phyloP scores from a whole-genome alignment of 2,888 invertebrate genomes.

The Sturmia bella region DNA sequence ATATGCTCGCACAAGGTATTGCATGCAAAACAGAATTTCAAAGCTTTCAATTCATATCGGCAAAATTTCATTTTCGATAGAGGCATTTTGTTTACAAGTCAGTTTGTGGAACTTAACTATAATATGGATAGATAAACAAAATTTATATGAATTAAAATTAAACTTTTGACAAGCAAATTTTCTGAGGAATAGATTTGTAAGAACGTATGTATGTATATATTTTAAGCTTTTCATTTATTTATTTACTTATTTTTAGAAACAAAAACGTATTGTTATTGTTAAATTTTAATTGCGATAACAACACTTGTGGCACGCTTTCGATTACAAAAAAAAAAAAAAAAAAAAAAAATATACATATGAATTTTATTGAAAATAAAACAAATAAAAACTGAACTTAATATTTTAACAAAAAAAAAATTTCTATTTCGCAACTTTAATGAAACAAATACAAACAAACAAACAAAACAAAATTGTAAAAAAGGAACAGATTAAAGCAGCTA shows the following conservation, averaged over 20 bases:
- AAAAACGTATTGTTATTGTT: slow-evolving; percentile 27
- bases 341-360: background rate
- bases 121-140: too few species aligned
- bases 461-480: background rate
- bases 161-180: slow-evolving; percentile 35
- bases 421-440: slow-evolving; percentile 48
- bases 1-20: too few species aligned
- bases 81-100: too few species aligned
- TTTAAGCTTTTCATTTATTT: slow-evolving; percentile 3
- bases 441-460: slow-evolving; percentile 8
- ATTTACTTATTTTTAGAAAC: slow-evolving; percentile 31
- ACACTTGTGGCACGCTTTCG: slow-evolving; percentile 64
- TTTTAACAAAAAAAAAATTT: slow-evolving; percentile 19
- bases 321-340: slow-evolving; percentile 48
- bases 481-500: slow-evolving; percentile 51
- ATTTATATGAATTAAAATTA: background rate
- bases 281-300: slow-evolving; percentile 55
- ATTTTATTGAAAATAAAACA: slow-evolving; percentile 49
- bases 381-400: slow-evolving; percentile 53
- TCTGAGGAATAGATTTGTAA: background rate
- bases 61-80: too few species aligned
- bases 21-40: too few species aligned
- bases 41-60: too few species aligned
- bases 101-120: too few species aligned
- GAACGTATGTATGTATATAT: background rate